phyloP scores from a whole-genome alignment of 1,140 invertebrate species.

The Dreissena rostriformis region DNA sequence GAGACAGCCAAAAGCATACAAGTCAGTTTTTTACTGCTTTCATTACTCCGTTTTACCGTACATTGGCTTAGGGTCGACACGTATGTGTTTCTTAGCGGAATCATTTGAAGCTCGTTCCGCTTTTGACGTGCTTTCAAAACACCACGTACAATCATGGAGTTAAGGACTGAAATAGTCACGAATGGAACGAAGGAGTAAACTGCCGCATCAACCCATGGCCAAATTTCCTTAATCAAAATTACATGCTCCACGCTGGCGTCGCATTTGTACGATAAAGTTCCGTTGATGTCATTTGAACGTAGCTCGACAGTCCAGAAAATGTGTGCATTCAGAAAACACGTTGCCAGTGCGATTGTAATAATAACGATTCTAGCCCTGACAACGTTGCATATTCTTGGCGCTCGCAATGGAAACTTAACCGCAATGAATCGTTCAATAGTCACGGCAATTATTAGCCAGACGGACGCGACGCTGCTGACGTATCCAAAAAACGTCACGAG shows the following conservation, averaged over 20 bases:
- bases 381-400: constrained; percentile 73
- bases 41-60: constrained; percentile 28
- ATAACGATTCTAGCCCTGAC: constrained; percentile 69
- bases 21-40: constrained; percentile 71
- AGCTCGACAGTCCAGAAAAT: constrained; percentile 71
- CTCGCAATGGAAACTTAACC: constrained; percentile 76
- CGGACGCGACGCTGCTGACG: constrained; percentile 75
- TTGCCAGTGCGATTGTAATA: constrained; percentile 59
- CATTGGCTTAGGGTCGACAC: constrained; percentile 1
- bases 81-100: constrained; percentile 21
- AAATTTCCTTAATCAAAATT: constrained; percentile 60
- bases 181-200: constrained; percentile 77
- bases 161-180: constrained; percentile 69
- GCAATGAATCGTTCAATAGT: constrained; percentile 80
- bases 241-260: constrained; percentile 40
- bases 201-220: constrained; percentile 76
- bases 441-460: constrained; percentile 81
- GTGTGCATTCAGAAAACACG: constrained; percentile 72
- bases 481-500: constrained; percentile 73
- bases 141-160: constrained; percentile 67
- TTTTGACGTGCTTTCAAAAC: constrained; percentile 46
- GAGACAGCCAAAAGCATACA: constrained; percentile 78
- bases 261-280: constrained; percentile 49
- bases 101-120: constrained; percentile 7
- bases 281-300: constrained; percentile 8